Base-by-base conservation (phyloP, 2,113 vertebrate species). In the Vidua chalybeata region DNA sequence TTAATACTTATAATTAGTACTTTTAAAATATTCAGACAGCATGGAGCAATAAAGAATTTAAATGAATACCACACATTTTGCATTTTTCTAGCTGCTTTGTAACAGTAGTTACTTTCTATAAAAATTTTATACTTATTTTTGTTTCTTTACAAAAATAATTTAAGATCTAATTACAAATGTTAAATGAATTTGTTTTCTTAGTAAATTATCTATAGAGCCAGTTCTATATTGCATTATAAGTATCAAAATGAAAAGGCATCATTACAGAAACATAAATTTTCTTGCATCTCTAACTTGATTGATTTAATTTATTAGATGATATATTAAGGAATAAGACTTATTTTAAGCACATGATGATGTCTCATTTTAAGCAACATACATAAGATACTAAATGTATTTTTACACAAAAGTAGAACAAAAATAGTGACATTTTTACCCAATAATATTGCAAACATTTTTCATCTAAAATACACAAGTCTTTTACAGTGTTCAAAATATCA, bases 401-500 rank as follows among this genome's bases (percentile, higher is more conserved):
- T 81, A 92, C 24, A 79, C 33, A 63, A 35, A 6, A 78, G 17
- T 27, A 35, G 35, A 43, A 90, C n/a, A 80, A 69, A 96, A 52
- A 93, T 39, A 88, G 15, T 30, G 26, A 94, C 84, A 80, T 91
- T 94, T 94, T 94, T 92, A 33, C 39, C 59, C 49, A 94, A 86
- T 92, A 96, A 96, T 56, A 95, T 58, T 97, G 66, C 72, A 96
- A 97, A 95, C 94, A 97, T 97, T 97, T 97, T 97, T 97, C 78
- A 96, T 90, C 91, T 95, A 94, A 94, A 97, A 97, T 89, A 93
- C 66, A 62, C 72, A 97, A 97, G 78, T 96, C 92, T 98, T 87
- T 97, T 93, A 91, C 35, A 97, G 81, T 92, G 91, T 96, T 98
- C 94, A 97, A 97, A 98, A 98, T 97, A 97, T 96, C 97, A 97